Evolutionary conservation across 2,888 invertebrate species (phyloP).

Genomic region (Dryococelus australis): DNA sequence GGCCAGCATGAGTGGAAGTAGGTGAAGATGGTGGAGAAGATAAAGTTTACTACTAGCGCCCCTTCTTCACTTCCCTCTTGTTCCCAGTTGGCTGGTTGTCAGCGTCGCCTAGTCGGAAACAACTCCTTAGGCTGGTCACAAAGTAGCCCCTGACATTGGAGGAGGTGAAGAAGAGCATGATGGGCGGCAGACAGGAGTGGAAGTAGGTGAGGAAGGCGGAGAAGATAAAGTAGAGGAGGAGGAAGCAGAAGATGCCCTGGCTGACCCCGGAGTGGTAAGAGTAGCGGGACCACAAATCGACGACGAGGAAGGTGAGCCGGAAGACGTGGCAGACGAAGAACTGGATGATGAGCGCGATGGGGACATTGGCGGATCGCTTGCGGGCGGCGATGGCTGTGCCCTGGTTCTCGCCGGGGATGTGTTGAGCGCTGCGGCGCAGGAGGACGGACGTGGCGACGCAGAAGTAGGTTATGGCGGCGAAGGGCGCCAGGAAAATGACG

Average conservation of each 20-base stretch:
- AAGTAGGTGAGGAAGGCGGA: neutral
- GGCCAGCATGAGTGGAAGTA: neutral
- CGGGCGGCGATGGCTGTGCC: neutral
- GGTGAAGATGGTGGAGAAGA: neutral
- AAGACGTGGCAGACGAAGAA: neutral
- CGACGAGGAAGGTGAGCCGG: neutral
- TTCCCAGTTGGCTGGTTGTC: too few species aligned
- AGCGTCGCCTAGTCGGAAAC: neutral
- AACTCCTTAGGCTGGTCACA: neutral
- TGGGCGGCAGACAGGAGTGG: neutral
- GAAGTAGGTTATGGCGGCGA: neutral
- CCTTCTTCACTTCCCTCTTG: too few species aligned
- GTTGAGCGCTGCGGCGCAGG: neutral
- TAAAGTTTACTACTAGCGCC: too few species aligned
- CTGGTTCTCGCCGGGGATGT: neutral
- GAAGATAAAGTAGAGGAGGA: neutral
- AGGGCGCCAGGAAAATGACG: neutral
- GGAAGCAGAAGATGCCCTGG: neutral
- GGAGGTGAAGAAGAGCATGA: neutral
- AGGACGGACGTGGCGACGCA: neutral
- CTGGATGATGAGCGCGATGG: neutral
- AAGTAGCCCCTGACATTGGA: neutral
- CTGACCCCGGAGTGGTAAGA: neutral
- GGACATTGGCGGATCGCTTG: neutral
- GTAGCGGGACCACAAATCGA: neutral